phyloP scores from a whole-genome alignment of 2,797 vertebrate species.

The Hydrophis major region DNA sequence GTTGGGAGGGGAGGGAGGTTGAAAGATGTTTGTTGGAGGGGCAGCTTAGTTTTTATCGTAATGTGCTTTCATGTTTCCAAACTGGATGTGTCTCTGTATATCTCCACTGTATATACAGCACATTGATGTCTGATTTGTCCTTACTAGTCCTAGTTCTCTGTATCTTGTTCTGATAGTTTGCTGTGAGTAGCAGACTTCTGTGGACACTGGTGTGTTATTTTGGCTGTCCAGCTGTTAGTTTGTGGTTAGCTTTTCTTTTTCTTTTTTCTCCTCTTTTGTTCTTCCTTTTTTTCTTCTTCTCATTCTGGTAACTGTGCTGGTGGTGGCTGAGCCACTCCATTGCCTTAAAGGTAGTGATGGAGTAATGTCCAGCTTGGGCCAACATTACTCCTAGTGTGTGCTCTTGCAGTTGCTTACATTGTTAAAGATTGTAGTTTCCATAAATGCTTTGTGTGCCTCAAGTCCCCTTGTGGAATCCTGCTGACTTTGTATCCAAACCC shows the following conservation, averaged over 20 bases:
- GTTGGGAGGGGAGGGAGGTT: background rate
- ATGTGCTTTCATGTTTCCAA: constrained; percentile 78
- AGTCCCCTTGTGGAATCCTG: constrained; percentile 92
- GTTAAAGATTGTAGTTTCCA: constrained; percentile 79
- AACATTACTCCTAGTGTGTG: constrained; percentile 78
- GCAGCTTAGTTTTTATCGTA: constrained; percentile 78
- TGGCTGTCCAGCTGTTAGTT: constrained; percentile 76
- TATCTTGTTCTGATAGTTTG: constrained; percentile 67
- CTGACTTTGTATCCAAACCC: constrained; percentile 67
- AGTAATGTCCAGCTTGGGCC: constrained; percentile 75
- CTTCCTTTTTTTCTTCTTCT: constrained; percentile 16
- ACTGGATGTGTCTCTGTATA: constrained; percentile 78
- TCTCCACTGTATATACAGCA: constrained; percentile 70
- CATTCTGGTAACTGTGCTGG: constrained; percentile 79
- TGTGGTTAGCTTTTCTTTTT: constrained; percentile 73
- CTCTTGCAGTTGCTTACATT: constrained; percentile 78
- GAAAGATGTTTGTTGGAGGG: constrained; percentile 60
- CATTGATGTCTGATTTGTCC: constrained; percentile 71
- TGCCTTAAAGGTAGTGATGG: constrained; percentile 74
- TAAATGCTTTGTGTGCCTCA: constrained; percentile 87
- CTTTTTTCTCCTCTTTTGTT: constrained; percentile 55
- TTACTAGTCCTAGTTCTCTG: constrained; percentile 71
- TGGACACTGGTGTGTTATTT: constrained; percentile 74
- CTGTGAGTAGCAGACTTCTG: constrained; percentile 68
- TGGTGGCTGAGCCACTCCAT: constrained; percentile 82